Conservation (phyloP, 2,888 invertebrate genomes). For the Orchesella flavescens region DNA sequence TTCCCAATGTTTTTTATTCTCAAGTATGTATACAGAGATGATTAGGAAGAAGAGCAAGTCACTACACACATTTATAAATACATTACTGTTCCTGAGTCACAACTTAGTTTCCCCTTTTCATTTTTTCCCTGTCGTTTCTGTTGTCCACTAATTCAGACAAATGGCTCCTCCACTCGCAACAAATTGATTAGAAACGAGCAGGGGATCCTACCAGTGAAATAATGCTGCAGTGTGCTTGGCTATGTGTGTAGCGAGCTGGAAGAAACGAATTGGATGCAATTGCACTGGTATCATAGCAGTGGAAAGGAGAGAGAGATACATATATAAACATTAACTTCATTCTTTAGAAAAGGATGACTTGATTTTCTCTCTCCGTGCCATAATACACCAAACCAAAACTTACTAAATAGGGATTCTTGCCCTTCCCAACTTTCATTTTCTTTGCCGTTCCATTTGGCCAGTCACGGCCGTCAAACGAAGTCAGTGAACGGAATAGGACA, state of each 20-base stretch:
- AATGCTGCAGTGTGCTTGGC: conserved; percentile 13
- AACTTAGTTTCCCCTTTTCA: conserved; percentile 56
- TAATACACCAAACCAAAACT: not conserved
- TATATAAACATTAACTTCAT: conserved; percentile 11
- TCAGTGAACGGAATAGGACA: conserved; percentile 59
- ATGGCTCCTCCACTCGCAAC: conserved; percentile 72
- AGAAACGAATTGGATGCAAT: conserved; percentile 46
- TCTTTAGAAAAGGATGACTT: not conserved
- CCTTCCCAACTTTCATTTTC: conserved; percentile 62
- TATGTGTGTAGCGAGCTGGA: conserved; percentile 28
- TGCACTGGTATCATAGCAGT: conserved; percentile 31
- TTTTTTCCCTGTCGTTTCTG: conserved; percentile 67
- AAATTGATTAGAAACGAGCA: conserved; percentile 72
- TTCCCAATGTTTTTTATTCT: conserved; percentile 29
- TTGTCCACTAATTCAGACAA: conserved; percentile 73
- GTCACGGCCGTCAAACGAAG: conserved; percentile 57
- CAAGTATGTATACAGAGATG: conserved; percentile 57
- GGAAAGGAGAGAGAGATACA: not conserved
- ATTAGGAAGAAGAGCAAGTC: conserved; percentile 60
- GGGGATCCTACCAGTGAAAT: conserved; percentile 62
- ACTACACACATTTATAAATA: conserved; percentile 56
- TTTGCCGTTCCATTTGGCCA: conserved; percentile 62
- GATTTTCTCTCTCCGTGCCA: not conserved
- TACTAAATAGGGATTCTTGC: conserved; percentile 39
- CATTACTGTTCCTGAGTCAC: conserved; percentile 62